These are phyloP conservation scores for Cichladusa arquata DNA, from an alignment of 2,113 vertebrate genomes.

Conservation along the genomic window DNA sequence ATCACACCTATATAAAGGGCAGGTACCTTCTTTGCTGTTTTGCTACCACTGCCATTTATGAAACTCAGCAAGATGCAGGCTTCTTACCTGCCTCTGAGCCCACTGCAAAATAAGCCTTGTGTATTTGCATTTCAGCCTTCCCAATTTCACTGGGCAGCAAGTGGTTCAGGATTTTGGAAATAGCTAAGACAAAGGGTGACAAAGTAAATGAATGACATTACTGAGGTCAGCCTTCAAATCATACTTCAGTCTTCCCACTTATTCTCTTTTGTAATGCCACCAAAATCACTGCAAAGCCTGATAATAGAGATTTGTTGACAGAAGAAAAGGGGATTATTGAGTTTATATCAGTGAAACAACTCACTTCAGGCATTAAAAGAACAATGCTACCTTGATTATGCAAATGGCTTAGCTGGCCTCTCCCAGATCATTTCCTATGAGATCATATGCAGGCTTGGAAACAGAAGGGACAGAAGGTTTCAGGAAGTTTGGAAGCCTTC, in stretches of 20 bases:
- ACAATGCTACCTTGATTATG: slow-evolving; percentile 44
- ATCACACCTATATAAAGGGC: background rate
- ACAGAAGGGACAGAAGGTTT: slow-evolving; percentile 12
- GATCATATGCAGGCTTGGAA: slow-evolving; percentile 41
- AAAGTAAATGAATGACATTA: background rate
- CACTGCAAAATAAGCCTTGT: background rate
- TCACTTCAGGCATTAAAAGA: background rate
- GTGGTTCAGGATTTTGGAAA: background rate
- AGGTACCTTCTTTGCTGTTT: background rate
- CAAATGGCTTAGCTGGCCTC: background rate
- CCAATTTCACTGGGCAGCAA: background rate
- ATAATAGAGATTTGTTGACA: background rate
- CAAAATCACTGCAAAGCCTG: background rate
- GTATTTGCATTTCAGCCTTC: background rate
- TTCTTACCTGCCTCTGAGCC: background rate
- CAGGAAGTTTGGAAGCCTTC: slow-evolving; percentile 45
- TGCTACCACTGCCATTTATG: background rate
- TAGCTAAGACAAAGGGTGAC: background rate
- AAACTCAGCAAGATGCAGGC: background rate
- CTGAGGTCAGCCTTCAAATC: background rate
- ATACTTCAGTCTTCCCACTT: background rate
- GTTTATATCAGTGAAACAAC: background rate
- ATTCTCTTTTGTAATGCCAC: background rate
- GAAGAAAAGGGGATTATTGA: background rate
- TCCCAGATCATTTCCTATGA: slow-evolving; percentile 59